Percentiles rank a stretch among this genome's conserved stretches.
Conservation (phyloP, 2,888 invertebrate genomes). For the Volucella zonaria region DNA sequence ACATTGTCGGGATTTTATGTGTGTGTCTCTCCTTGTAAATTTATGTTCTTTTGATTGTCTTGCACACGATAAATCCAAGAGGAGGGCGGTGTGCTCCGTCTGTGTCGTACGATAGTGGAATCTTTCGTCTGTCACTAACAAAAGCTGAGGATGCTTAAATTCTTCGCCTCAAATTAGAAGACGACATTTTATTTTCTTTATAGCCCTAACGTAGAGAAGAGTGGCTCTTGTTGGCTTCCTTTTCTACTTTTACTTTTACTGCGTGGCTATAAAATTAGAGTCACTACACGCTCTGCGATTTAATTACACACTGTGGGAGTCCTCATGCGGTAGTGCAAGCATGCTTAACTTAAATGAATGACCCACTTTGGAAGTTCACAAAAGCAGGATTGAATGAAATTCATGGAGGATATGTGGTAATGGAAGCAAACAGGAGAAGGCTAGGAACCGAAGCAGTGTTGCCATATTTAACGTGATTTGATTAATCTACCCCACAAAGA, state of each 20-base stretch:
- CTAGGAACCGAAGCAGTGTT: too few species aligned
- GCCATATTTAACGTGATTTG: too few species aligned
- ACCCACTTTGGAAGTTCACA: slow-evolving; percentile 19
- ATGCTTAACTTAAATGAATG: slow-evolving; percentile 51
- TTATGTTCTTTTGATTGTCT: slow-evolving; percentile 65
- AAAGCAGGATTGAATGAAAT: neutral
- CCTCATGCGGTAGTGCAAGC: slow-evolving; percentile 15
- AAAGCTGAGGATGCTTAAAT: slow-evolving; percentile 26
- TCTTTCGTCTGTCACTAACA: slow-evolving; percentile 55
- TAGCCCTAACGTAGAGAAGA: slow-evolving; percentile 22
- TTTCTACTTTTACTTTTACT: slow-evolving; percentile 22
- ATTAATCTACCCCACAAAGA: too few species aligned
- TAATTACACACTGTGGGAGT: slow-evolving; percentile 36
- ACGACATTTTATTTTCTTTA: slow-evolving; percentile 37
- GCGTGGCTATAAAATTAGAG: slow-evolving; percentile 50
- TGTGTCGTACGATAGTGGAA: slow-evolving; percentile 40
- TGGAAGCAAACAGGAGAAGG: too few species aligned
- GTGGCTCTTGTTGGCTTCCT: neutral
- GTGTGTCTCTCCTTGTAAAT: slow-evolving; percentile 13
- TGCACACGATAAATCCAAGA: slow-evolving; percentile 44
- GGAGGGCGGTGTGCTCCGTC: slow-evolving; percentile 17
- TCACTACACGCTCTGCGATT: slow-evolving; percentile 34
- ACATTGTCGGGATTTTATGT: neutral
- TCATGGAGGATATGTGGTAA: too few species aligned
- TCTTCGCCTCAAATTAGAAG: slow-evolving; percentile 22